These are phyloP conservation scores for Halcyon chelicuti DNA, from an alignment of 2,797 vertebrate species.

Conservation along the genomic window DNA sequence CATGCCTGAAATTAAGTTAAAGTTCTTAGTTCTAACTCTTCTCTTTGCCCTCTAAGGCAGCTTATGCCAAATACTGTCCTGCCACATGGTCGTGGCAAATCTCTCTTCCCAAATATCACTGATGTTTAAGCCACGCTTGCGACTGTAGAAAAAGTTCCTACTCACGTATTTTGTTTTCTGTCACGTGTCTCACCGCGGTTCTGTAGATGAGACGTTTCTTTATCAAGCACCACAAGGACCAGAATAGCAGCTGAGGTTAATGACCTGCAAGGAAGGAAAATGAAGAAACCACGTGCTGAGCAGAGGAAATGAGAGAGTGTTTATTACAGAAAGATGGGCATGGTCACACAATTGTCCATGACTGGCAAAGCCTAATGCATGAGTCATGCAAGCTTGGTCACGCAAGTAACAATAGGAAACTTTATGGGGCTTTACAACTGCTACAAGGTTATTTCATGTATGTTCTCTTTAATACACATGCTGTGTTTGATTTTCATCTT, in stretches of 20 bases:
- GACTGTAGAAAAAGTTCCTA: not conserved
- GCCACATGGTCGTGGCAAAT: not conserved
- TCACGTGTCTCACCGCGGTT: not conserved
- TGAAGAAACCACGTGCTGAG: not conserved
- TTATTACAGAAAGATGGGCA: conserved; percentile 15
- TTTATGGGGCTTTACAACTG: not conserved
- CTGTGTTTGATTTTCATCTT: not conserved
- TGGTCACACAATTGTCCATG: not conserved
- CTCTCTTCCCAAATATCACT: not conserved
- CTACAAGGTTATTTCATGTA: not conserved
- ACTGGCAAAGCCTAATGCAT: not conserved
- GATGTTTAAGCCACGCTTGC: not conserved
- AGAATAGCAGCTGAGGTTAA: conserved; percentile 38
- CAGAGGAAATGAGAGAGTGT: not conserved
- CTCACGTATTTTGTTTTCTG: not conserved
- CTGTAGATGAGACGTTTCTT: conserved; percentile 4
- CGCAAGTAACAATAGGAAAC: conserved; percentile 6
- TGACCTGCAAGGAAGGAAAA: conserved; percentile 20
- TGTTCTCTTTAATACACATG: not conserved
- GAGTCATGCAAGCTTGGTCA: conserved; percentile 28
- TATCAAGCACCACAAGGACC: not conserved
- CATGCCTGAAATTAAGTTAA: not conserved
- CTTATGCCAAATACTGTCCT: not conserved
- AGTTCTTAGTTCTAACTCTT: not conserved
- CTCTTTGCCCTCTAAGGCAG: not conserved